phyloP scores from a whole-genome alignment of 2,113 vertebrate species.

The Philantomba maxwellii region DNA sequence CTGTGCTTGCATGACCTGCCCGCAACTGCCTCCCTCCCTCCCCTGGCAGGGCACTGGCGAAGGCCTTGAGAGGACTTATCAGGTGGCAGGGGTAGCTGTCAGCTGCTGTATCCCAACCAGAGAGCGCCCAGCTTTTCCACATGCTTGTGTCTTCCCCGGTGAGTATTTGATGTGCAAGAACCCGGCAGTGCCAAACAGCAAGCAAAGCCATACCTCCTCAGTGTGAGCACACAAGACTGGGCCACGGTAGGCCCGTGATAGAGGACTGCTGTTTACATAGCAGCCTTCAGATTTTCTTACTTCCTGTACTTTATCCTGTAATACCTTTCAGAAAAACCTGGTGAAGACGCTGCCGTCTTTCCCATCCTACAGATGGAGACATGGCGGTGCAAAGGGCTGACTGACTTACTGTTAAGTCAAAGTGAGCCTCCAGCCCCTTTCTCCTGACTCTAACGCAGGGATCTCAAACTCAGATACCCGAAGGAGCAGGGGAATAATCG shows the following conservation, averaged over 20 bases:
- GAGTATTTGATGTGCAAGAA: background rate
- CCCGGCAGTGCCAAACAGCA: background rate
- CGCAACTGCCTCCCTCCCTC: background rate
- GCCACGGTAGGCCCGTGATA: background rate
- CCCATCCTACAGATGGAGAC: background rate
- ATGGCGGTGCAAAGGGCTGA: fast-evolving
- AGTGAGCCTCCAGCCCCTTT: background rate
- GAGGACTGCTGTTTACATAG: fast-evolving
- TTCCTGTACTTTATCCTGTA: fast-evolving
- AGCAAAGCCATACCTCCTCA: background rate
- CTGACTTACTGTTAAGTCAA: background rate
- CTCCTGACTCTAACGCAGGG: background rate
- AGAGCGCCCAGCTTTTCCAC: background rate
- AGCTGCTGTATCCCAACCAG: background rate
- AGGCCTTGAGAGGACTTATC: background rate
- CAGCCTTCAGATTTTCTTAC: background rate
- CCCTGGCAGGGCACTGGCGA: background rate
- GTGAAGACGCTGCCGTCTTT: background rate
- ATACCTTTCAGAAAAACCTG: background rate
- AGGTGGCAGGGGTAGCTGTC: too few species aligned
- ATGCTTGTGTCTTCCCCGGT: background rate
- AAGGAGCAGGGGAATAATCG: too few species aligned
- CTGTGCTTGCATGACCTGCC: background rate
- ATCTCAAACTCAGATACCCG: background rate
- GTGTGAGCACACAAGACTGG: background rate